These are phyloP conservation scores for Leptinotarsa juncta DNA, from an alignment of 2,888 invertebrate genomes.

Conservation along the genomic window DNA sequence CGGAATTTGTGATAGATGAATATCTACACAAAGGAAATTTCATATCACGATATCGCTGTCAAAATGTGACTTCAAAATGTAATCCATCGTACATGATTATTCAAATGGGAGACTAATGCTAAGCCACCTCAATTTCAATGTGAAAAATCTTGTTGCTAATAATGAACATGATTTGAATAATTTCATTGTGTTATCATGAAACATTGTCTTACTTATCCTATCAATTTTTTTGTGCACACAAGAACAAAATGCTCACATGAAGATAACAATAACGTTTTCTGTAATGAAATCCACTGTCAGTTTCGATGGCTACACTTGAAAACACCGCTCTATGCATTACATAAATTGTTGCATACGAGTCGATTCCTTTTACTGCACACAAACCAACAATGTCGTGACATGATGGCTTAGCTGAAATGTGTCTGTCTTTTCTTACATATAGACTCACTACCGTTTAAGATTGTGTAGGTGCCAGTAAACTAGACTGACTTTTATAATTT, in stretches of 20 bases:
- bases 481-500: neutral
- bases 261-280: neutral
- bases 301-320: no score
- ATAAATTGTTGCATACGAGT: constrained; percentile 40
- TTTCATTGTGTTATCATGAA: neutral
- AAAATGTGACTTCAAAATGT: no score
- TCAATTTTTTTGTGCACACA: neutral
- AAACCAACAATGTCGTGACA: constrained; percentile 38
- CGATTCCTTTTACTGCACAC: constrained; percentile 34
- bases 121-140: no score
- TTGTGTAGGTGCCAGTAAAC: no score
- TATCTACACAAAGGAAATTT: no score
- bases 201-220: neutral
- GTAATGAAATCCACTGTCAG: constrained; percentile 30
- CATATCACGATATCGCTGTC: no score
- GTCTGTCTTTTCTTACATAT: constrained; percentile 8
- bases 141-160: constrained; percentile 22
- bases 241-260: constrained; percentile 19
- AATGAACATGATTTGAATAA: constrained; percentile 17
- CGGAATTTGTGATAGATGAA: no score
- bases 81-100: no score
- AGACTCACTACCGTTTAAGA: constrained; percentile 1
- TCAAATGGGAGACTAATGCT: no score
- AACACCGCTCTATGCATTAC: constrained; percentile 40
- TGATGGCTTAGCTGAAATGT: constrained; percentile 36